Conservation (phyloP, 2,797 vertebrate species). For the Buphagus erythrorhynchus region DNA sequence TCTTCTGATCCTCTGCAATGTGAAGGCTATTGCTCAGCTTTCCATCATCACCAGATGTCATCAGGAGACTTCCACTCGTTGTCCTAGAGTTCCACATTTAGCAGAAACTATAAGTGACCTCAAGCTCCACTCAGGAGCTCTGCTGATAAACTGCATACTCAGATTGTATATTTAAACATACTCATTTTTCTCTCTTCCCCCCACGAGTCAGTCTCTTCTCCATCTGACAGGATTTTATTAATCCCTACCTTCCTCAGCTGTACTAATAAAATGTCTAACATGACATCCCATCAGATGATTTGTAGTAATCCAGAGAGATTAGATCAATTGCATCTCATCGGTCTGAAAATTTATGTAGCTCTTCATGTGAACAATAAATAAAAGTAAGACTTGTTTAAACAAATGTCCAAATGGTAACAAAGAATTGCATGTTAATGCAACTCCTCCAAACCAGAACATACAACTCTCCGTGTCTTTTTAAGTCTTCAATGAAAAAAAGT, state of each 20-base stretch:
- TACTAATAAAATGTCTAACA: not conserved
- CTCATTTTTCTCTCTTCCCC: not conserved
- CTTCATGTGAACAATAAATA: not conserved
- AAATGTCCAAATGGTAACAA: not conserved
- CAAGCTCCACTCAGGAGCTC: not conserved
- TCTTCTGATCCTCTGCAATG: not conserved
- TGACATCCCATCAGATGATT: not conserved
- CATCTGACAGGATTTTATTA: not conserved
- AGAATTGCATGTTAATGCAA: not conserved
- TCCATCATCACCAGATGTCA: rapidly evolving
- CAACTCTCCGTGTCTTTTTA: not conserved
- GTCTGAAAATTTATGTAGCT: not conserved
- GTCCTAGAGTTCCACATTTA: not conserved
- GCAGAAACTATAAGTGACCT: not conserved
- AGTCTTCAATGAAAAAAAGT: not conserved
- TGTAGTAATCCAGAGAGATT: not conserved
- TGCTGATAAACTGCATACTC: not conserved
- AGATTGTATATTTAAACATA: not conserved
- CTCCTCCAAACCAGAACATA: not conserved
- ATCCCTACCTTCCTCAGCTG: not conserved
- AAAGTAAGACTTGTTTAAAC: not conserved
- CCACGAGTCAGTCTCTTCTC: not conserved
- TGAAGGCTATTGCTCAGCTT: not conserved
- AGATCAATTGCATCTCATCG: not conserved
- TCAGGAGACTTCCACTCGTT: not conserved